Conservation (phyloP, 1,140 invertebrate species). For the Lucilia cuprina region DNA sequence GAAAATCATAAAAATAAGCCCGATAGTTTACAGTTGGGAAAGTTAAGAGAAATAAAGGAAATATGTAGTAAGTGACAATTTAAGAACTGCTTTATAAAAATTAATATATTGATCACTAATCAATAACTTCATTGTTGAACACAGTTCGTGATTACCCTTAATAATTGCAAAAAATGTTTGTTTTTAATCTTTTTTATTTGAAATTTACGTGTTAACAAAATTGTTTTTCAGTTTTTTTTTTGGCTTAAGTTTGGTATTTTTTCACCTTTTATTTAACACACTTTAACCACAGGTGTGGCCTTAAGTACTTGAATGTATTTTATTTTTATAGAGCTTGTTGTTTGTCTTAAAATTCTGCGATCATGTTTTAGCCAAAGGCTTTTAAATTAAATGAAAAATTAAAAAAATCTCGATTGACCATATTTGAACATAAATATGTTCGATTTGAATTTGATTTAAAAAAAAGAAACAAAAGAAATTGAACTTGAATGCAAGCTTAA, state of each 20-base stretch:
- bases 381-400: neutral
- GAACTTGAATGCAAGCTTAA: neutral
- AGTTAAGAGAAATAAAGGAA: neutral
- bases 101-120: too few relatives aligned
- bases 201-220: neutral
- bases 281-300: slow-evolving; percentile 3
- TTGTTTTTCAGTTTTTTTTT: neutral
- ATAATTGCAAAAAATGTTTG: neutral
- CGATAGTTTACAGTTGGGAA: neutral
- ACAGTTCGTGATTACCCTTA: too few relatives aligned
- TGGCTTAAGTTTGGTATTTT: too few relatives aligned
- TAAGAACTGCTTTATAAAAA: too few relatives aligned
- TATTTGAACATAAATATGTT: neutral
- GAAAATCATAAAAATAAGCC: neutral
- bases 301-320: neutral
- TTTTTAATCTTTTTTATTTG: neutral
- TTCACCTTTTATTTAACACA: too few relatives aligned
- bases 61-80: neutral
- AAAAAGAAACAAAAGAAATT: neutral
- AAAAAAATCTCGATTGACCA: neutral
- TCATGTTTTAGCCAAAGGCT: slow-evolving; percentile 4
- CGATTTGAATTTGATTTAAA: neutral
- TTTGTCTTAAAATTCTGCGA: neutral
- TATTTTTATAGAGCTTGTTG: neutral
- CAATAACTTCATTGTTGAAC: too few relatives aligned